Base-by-base conservation (phyloP, 2,797 vertebrate genomes). In the Myripristis murdjan region DNA sequence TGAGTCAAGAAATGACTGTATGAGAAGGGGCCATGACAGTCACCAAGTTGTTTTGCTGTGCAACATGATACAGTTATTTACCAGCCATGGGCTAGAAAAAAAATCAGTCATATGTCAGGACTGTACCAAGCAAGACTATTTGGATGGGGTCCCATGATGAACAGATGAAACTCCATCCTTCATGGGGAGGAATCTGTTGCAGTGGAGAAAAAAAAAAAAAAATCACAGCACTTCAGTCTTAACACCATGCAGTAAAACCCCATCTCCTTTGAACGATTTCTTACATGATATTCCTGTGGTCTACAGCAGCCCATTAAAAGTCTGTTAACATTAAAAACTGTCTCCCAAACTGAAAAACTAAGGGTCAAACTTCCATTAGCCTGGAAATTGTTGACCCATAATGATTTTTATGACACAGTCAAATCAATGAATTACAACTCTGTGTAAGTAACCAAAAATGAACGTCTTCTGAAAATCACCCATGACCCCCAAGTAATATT, bases 131-230 rank as follows among this genome's bases (percentile, higher is more conserved):
- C 33, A 51, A 37, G 22, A 68, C 39, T 5, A 26, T 70, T 62
- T 59, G 66, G 60, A 67, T 4, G 3, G n/a, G 3, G 5, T 64
- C 52, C 47, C 15, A 24, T 18, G 16, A 41, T 37, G 28, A 68
- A 35, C 23, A 37, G 73, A 85, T 88, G 28, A 77, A 78, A 85
- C 82, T 57, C 78, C 82, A 87, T 70, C 75, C 55, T 48, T 44
- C 22, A 24, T 65, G 41, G 26, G 62, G 54, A 76, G 35, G 22
- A 55, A 37, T 48, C 33, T 44, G 62, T 26, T 26, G 24, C 55
- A 43, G 6, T 53, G 56, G 55, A 72, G 26, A 64, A 72, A n/a
- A n/a, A n/a, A n/a, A n/a, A n/a, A n/a, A n/a, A n/a, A n/a, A 65
- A 73, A 62, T 37, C 51, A 5, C 5, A 2, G 44, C 59, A 64